phyloP scores from a whole-genome alignment of 1,140 invertebrate genomes.

The Samia ricini region DNA sequence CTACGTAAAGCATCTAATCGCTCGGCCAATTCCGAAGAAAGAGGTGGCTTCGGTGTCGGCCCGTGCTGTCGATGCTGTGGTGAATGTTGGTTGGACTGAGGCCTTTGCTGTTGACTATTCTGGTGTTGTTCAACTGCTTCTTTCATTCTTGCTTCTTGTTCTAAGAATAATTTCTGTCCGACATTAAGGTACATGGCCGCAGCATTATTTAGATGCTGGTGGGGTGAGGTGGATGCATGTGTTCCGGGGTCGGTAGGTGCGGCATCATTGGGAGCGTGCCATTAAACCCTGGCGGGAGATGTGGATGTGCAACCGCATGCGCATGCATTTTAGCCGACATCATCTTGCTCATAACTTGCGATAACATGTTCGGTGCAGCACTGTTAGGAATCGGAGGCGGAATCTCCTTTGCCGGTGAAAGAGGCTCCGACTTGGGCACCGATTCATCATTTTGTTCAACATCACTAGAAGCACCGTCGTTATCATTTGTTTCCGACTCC shows the following conservation, averaged over 20 bases:
- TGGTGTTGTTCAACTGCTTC: conserved; percentile 81
- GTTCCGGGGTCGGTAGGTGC: conserved; percentile 78
- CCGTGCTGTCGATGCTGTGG: conserved; percentile 74
- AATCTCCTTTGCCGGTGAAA: conserved; percentile 78
- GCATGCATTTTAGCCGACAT: conserved; percentile 82
- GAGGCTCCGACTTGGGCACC: conserved; percentile 78
- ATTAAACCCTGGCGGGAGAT: conserved; percentile 78
- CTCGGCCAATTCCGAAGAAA: conserved; percentile 80
- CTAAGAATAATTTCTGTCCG: conserved; percentile 85
- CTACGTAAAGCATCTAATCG: conserved; percentile 82
- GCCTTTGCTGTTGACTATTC: conserved; percentile 72
- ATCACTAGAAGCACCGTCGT: conserved; percentile 85
- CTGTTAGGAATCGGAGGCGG: conserved; percentile 74
- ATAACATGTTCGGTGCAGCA: conserved; percentile 79
- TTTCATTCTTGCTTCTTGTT: conserved; percentile 87
- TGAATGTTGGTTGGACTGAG: conserved; percentile 78
- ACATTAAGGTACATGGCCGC: conserved; percentile 87
- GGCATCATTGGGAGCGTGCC: conserved; percentile 77
- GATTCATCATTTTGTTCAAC: conserved; percentile 80
- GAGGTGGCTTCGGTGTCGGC: conserved; percentile 73
- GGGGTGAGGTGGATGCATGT: conserved; percentile 78
- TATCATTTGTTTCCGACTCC: conserved; percentile 84
- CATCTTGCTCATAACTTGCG: conserved; percentile 85
- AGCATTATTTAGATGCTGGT: conserved; percentile 81
- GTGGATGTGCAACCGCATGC: conserved; percentile 69